Base-by-base conservation (phyloP, 2,113 vertebrate genomes). In the Ginglymostoma cirratum region DNA sequence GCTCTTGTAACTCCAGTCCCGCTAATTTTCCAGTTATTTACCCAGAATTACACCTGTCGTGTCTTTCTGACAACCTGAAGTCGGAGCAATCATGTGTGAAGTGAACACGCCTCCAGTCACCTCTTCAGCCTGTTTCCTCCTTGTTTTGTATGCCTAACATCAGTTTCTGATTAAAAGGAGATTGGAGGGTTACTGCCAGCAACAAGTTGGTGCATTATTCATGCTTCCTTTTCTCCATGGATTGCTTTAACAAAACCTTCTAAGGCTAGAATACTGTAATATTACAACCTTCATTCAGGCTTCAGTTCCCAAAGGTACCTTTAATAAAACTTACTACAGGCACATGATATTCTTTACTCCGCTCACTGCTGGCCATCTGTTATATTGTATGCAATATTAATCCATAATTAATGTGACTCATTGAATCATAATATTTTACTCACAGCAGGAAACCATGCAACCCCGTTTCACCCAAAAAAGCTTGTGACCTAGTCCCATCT, bases 351-450 rank as follows among this genome's bases (percentile, higher is more conserved):
- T 93, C 65, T 66, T 93, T 65, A 38, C n/a, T n/a, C 19, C 38
- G 21, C 89, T 65, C 55, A 93, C 19, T 93, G 55, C 61, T 93
- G 15, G 89, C 89, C 89, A 93, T 93, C 89, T 66, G 89, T 93
- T 93, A 66, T 83, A 38, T 38, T 83, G 38, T 83, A 83, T 23
- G 89, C 61, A 66, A 93, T 66, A 93, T 92, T 92, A 93, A 93
- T 93, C 89, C 89, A 66, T 93, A 93, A 93, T 93, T 93, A 93
- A 93, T 38, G 61, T 93, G n/a, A 66, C 30, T 93, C 34, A 92
- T 38, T 92, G 89, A 92, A 66, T 92, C 89, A 38, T 93, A 38
- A 67, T 15, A 93, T 93, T 66, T 66, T 93, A 38, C 61, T 38
- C 10, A 66, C 89, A 93, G 34, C 89, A 65, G 65, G 89, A 93